Base-by-base conservation (phyloP, 92 coral and sea anemone genomes). In the Hydrozoanthus gracilis region DNA sequence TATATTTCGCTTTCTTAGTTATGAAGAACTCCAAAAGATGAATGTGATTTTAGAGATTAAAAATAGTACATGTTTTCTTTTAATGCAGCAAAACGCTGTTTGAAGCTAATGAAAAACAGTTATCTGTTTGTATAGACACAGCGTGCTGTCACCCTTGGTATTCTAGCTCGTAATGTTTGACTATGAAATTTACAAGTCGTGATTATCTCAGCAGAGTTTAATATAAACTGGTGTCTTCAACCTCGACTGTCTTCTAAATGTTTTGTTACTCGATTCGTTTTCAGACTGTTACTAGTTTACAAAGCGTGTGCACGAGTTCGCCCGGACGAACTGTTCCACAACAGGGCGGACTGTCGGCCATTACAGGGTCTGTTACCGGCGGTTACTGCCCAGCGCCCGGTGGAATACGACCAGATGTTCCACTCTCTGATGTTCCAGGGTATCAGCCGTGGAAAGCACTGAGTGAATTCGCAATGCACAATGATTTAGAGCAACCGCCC, bases 381-480 rank as follows among this genome's bases (percentile, higher is more conserved):
- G 91, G 89, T 18, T 90, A 93, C 47, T 92, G 92, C 86, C 50
- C 88, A 46, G 82, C 91, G 86, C 93, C 95, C 62, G 95, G 91
- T 46, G 86, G 94, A 67, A 89, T 94, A 44, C 86, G 98, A 70
- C 93, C 98, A 56, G 98, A 92, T 79, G 91, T 94, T 11, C 71
- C 92, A 48, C 92, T 95, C 88, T 86, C 91, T 4, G 98, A 95
- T 50, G 84, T 95, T 27, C 92, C 99, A 10, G 91, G 98, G 65
- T 97, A 97, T 89, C 99, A 97, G 52, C 99, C 99, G 5, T 97
- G 99, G 99, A 97, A 97, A 87, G 99, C 99, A 0, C 91, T 97
- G 79, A 97, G 89, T 83, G 99, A 97, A 17, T 95, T 97, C 80
- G 99, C 99, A 6, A 89, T 97, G 95, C 99, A 97, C 65, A 95